Base-by-base conservation (phyloP, 1,140 invertebrate species). In the Trichonephila clavata region DNA sequence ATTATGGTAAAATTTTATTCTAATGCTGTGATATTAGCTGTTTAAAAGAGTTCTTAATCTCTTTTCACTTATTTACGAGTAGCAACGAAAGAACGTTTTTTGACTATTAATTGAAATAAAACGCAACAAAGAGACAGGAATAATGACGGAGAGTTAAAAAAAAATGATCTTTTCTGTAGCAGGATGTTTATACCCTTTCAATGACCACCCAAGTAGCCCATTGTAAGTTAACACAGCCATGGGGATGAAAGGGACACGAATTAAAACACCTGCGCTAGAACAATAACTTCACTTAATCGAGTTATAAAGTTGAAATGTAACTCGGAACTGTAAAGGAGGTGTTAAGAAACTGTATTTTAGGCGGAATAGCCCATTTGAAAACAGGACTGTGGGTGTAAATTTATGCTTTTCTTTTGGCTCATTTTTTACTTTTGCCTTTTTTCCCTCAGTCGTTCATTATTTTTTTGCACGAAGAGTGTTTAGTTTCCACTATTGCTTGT, bases 251-350 rank as follows among this genome's bases (percentile, higher is more conserved):
- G 68, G 43, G 32, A 63, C 84, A 87, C 59, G 86, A 39, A 87
- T 87, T 80, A 93, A 84, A 93, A 93, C 92, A 93, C 86, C 92
- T 93, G 92, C 86, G 43, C 43, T 68, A 81, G 59, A 93, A 93
- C 84, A 93, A 93, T 93, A 93, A 93, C 86, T 87, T 88, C 8
- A 59, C 57, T 87, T 87, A 93, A 93, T 93, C 92, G 68, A 93
- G 92, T 93, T 87, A 93, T 87, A 88, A 93, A 93, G 63, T 86
- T 71, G 32, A 59, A 92, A 68, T 71, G 91, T 59, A 86, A 86
- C 39, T 92, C 50, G 10, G 43, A 71, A 86, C 61, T 27, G 83
- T 92, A 50, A 92, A 86, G 61, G n/a, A 92, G 63, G 83, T 86
- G 90, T 57, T 84, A 92, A 60, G 63, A 92, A 50, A 68, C 61